Base-by-base conservation (phyloP, 2,888 invertebrate genomes). In the Unio pictorum region DNA sequence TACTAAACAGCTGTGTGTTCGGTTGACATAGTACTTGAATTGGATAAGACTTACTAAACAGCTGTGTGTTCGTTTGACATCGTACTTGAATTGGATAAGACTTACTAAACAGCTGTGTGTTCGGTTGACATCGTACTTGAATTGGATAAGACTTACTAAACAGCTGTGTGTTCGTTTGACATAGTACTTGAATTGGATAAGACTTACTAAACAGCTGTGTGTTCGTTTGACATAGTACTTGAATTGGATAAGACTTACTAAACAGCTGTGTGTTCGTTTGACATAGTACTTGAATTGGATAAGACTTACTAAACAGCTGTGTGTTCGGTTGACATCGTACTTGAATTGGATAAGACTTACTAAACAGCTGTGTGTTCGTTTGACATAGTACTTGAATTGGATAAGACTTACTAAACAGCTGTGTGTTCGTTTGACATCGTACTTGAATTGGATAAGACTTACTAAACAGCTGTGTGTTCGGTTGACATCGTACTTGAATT, bases 141-240 rank as follows among this genome's bases (percentile, higher is more conserved):
- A 4, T 15, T 3, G 0, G 45, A 15, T 45, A 45, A 20, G 11
- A 83, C 89, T 87, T 79, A 89, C 90, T 88, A 76, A 89, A 90
- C n/a, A 90, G 81, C 69, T 86, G 84, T 0, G 86, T 84, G 1
- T 23, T 23, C 23, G 23, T 15, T 45, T 45, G 45, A 45, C 11
- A 45, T 45, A 15, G 3, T 45, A 15, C 45, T 45, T 45, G 2
- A 45, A 4, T 45, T 3, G 0, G 45, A 15, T 45, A 45, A 20
- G 11, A 83, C 89, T 87, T 79, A 89, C 90, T 88, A 76, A 89
- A 90, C n/a, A 90, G 81, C 69, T 86, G 84, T 0, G 86, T 84
- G n/a, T n/a, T n/a, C n/a, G n/a, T n/a, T n/a, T n/a, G n/a, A 45
- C 11, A 45, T 45, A 11, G 3, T 45, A 15, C 45, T 45, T 45